phyloP scores from a whole-genome alignment of 2,113 vertebrate species.

The Phaetusa simplex region DNA sequence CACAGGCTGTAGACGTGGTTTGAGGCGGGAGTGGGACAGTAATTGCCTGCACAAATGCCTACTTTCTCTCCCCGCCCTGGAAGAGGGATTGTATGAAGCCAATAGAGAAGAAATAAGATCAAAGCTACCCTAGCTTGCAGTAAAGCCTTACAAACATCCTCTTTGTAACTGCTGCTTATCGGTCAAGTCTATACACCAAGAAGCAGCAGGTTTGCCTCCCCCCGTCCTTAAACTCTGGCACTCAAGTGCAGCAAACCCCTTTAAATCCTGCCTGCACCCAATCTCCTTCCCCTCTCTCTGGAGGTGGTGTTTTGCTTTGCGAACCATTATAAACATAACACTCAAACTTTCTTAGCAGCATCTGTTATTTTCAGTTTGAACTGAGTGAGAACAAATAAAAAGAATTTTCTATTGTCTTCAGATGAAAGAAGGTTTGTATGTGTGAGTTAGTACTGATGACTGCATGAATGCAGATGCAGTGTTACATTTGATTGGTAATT shows the following conservation, averaged over 20 bases:
- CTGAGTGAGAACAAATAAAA: conserved; percentile 17
- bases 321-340: not conserved
- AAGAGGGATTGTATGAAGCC: not conserved
- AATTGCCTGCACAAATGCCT: not conserved
- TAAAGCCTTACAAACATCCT: fast-evolving
- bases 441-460: not conserved
- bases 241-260: not conserved
- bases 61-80: not conserved
- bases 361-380: not conserved
- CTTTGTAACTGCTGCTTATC: not conserved
- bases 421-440: conserved; percentile 14
- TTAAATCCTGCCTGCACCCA: not conserved
- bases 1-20: fast-evolving
- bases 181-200: not conserved
- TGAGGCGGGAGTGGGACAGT: not conserved
- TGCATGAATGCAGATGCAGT: conserved; percentile 28
- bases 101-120: not conserved
- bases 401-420: conserved; percentile 2
- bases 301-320: not conserved
- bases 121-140: not conserved
- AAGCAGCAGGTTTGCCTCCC: not conserved
- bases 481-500: conserved; percentile 25
- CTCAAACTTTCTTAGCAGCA: not conserved
- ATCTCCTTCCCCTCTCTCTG: not conserved
- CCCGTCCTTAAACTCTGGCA: not conserved